phyloP scores from a whole-genome alignment of 2,797 vertebrate species.

The Phrynocephalus forsythii region DNA sequence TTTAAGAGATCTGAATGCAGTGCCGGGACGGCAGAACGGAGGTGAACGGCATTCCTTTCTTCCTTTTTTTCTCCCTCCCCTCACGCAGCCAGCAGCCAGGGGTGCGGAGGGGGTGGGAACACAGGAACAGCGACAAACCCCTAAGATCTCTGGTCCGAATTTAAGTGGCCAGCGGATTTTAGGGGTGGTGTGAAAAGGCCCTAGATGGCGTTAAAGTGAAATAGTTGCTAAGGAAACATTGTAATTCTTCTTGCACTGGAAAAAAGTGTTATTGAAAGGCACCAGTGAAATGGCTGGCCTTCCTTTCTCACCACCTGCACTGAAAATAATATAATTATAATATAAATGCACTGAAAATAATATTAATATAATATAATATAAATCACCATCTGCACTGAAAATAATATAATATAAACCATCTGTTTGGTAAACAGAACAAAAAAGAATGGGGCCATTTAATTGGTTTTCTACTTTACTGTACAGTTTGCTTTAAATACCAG shows the following conservation, averaged over 20 bases:
- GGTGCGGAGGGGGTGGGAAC: too few species aligned
- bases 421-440: too few species aligned
- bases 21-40: too few species aligned
- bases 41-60: too few species aligned
- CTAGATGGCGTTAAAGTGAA: neutral
- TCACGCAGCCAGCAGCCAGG: too few species aligned
- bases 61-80: too few species aligned
- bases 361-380: too few species aligned
- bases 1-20: too few species aligned
- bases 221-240: neutral
- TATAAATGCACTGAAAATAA: neutral
- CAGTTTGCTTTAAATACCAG: slow-evolving; percentile 21
- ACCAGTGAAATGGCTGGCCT: neutral
- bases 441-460: neutral
- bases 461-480: neutral
- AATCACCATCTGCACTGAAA: neutral
- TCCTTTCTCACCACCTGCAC: neutral
- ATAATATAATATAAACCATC: neutral
- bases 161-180: too few species aligned
- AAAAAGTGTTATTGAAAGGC: neutral
- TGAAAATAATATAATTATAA: neutral
- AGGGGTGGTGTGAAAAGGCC: too few species aligned
- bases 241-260: neutral
- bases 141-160: too few species aligned
- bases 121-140: too few species aligned